Conservation (phyloP, 2,888 invertebrate species). For the Trichacis sp. region DNA sequence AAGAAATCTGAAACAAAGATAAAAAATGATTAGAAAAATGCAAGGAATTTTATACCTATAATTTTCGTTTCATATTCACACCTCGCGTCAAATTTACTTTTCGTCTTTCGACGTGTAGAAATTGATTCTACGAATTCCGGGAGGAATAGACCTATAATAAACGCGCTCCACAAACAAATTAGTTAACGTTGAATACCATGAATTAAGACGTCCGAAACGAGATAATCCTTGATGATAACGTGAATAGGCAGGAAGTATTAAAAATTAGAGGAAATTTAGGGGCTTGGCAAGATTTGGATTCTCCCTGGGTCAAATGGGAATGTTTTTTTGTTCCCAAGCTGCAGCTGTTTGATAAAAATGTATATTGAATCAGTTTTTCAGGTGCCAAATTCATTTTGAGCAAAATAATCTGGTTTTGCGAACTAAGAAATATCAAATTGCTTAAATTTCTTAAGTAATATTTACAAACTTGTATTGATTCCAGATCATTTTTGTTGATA, state of each 20-base stretch:
- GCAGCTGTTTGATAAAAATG: constrained; percentile 35
- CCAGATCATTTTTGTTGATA: constrained; percentile 6
- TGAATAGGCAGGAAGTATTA: constrained; percentile 41
- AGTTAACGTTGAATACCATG: not conserved
- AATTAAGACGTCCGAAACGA: not conserved
- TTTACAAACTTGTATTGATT: not conserved
- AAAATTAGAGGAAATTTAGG: constrained; percentile 27
- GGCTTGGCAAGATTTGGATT: constrained; percentile 13
- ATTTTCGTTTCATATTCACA: not conserved
- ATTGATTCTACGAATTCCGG: not conserved
- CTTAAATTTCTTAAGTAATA: no score
- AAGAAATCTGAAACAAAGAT: not conserved
- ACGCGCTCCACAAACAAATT: not conserved
- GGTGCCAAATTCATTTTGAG: no score
- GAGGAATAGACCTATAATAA: not conserved
- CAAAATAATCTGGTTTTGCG: no score
- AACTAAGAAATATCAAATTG: no score
- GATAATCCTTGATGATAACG: constrained; percentile 33
- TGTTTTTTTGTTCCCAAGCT: constrained; percentile 21
- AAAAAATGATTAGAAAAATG: not conserved
- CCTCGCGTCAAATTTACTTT: not conserved
- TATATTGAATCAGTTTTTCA: no score
- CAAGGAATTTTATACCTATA: not conserved
- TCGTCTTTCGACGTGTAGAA: no score
- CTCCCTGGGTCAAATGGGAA: constrained; percentile 8